phyloP scores from a whole-genome alignment of 1,140 invertebrate genomes.

The Tribolium madens region DNA sequence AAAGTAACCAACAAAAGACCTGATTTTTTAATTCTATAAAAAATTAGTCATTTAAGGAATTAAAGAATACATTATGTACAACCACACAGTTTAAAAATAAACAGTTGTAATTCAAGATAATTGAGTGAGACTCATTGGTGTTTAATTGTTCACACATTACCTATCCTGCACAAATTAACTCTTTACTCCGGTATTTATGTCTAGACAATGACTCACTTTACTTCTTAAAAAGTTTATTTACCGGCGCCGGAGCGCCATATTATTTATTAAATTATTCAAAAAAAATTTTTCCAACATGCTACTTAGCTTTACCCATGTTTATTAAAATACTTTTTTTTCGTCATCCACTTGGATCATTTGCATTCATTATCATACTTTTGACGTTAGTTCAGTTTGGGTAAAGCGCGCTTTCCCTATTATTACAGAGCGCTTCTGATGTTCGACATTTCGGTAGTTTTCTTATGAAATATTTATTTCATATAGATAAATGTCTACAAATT shows the following conservation, averaged over 20 bases:
- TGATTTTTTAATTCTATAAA: too few relatives aligned
- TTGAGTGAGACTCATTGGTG: background rate
- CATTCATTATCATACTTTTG: slow-evolving; percentile 39
- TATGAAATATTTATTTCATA: slow-evolving; percentile 30
- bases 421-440: slow-evolving; percentile 25
- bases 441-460: slow-evolving; percentile 36
- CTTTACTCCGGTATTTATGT: background rate
- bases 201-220: slow-evolving; percentile 30
- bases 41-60: too few relatives aligned
- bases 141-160: background rate
- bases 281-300: slow-evolving; percentile 24
- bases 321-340: slow-evolving; percentile 28
- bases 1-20: too few relatives aligned
- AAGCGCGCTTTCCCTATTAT: slow-evolving; percentile 34
- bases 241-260: slow-evolving; percentile 34
- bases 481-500: slow-evolving; percentile 21
- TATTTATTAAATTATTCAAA: slow-evolving; percentile 19
- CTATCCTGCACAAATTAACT: background rate
- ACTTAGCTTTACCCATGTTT: slow-evolving; percentile 36
- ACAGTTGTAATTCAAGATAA: background rate
- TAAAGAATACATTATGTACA: too few relatives aligned
- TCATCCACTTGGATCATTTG: slow-evolving; percentile 24
- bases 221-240: slow-evolving; percentile 28
- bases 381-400: slow-evolving; percentile 28
- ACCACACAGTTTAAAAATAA: background rate